Percentiles rank a stretch among this genome's conserved stretches.
phyloP scores from a whole-genome alignment of 2,797 vertebrate species.

The Dromococcyx pavoninus region DNA sequence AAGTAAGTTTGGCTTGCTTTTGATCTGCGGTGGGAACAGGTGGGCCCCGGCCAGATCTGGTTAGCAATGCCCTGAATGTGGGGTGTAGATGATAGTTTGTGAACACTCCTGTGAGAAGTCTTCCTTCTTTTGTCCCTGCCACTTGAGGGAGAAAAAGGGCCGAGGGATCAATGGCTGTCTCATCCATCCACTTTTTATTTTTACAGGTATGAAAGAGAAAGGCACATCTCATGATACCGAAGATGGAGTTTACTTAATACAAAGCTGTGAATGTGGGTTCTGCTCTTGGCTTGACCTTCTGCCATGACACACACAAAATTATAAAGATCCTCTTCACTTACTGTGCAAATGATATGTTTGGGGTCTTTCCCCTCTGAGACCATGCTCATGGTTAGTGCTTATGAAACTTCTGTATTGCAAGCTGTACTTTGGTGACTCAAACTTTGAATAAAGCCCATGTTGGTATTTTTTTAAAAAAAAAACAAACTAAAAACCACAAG shows the following conservation, averaged over 20 bases:
- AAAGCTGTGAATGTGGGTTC: neutral
- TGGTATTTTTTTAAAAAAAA: neutral
- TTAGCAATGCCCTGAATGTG: neutral
- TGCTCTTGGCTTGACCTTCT: neutral
- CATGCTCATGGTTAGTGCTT: neutral
- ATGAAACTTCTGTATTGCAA: neutral
- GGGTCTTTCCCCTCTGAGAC: neutral
- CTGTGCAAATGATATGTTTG: neutral
- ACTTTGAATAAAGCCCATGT: neutral
- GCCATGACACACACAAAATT: neutral
- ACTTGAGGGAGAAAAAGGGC: neutral
- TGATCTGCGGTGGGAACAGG: neutral
- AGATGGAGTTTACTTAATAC: no score
- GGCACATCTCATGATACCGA: fast-evolving
- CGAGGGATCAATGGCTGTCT: neutral
- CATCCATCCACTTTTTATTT: neutral
- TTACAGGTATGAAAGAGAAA: neutral
- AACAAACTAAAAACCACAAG: neutral
- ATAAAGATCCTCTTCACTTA: neutral
- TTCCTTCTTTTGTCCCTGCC: neutral
- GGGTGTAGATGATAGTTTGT: neutral
- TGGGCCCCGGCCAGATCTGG: neutral
- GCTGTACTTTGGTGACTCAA: neutral
- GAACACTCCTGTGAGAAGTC: neutral
- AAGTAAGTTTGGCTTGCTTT: neutral